Percentiles rank a stretch among this genome's conserved stretches.
phyloP scores from a whole-genome alignment of 1,140 invertebrate genomes.

The Neodiprion pinetum region DNA sequence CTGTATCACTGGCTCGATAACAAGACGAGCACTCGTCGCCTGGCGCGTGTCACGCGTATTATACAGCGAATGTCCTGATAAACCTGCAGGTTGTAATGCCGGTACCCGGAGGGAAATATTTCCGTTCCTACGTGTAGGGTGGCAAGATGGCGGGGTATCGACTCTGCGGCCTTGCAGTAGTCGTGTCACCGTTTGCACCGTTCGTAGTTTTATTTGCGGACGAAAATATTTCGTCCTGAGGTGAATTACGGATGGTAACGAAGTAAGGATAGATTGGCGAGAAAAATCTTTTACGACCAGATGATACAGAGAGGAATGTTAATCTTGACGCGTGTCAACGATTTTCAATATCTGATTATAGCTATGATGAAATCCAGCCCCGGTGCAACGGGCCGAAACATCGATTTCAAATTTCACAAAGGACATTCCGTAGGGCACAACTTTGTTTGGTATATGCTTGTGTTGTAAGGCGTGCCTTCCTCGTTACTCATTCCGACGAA shows the following conservation, averaged over 20 bases:
- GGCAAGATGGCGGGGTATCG: not conserved
- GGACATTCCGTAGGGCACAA: not conserved
- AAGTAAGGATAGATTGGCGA: not conserved
- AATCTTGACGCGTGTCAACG: not conserved
- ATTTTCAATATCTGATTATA: not conserved
- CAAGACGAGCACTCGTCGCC: too few species aligned
- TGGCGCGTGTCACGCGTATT: too few species aligned
- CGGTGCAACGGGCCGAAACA: not conserved
- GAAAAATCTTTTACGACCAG: not conserved
- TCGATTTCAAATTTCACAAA: not conserved
- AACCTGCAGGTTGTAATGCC: too few species aligned
- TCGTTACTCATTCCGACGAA: too few species aligned
- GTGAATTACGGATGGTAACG: not conserved
- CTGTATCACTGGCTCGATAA: too few species aligned
- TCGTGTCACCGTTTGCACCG: not conserved
- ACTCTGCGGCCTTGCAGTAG: not conserved
- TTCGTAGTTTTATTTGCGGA: not conserved
- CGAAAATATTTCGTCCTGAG: not conserved
- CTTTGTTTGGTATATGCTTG: not conserved
- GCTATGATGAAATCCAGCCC: not conserved
- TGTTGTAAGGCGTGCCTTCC: too few species aligned
- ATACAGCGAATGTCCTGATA: too few species aligned
- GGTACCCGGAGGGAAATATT: too few species aligned
- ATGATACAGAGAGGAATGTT: not conserved
- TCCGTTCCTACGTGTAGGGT: not conserved